Conservation (phyloP, 1,140 invertebrate genomes). For the Galleria mellonella region DNA sequence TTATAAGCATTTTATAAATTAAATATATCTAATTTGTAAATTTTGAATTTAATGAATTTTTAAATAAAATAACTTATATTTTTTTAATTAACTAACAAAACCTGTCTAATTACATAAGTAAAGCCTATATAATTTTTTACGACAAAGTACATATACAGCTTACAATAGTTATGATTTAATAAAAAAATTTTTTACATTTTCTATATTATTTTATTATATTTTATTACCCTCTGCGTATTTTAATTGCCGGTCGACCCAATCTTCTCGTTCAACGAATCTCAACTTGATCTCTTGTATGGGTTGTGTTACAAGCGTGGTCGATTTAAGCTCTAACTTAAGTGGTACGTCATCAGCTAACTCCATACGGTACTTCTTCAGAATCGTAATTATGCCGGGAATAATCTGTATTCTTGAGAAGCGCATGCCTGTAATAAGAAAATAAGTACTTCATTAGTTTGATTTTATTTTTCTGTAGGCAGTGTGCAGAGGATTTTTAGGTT, state of each 20-base stretch:
- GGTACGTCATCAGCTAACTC: slow-evolving; percentile 14
- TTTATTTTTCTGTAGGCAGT: background rate
- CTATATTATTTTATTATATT: too few species aligned
- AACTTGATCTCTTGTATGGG: slow-evolving; percentile 4
- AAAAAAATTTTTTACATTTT: too few species aligned
- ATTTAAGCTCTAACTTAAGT: slow-evolving; percentile 4
- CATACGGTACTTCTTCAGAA: slow-evolving; percentile 20
- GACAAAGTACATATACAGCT: too few species aligned
- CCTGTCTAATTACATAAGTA: too few species aligned
- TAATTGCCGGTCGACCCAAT: background rate
- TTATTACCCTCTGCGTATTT: too few species aligned
- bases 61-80: too few species aligned
- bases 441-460: background rate
- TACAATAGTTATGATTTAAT: too few species aligned
- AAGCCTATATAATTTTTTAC: too few species aligned
- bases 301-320: slow-evolving; percentile 8
- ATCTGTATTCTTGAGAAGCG: slow-evolving; percentile 24
- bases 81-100: too few species aligned
- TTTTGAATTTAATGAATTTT: too few species aligned
- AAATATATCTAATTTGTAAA: too few species aligned
- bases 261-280: slow-evolving; percentile 8
- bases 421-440: slow-evolving; percentile 12
- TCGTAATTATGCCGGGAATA: slow-evolving; percentile 13
- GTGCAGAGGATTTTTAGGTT: background rate
- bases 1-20: too few species aligned